These are phyloP conservation scores for Drosophila kurseongensis DNA, from an alignment of 1,140 invertebrate genomes.

Conservation along the genomic window DNA sequence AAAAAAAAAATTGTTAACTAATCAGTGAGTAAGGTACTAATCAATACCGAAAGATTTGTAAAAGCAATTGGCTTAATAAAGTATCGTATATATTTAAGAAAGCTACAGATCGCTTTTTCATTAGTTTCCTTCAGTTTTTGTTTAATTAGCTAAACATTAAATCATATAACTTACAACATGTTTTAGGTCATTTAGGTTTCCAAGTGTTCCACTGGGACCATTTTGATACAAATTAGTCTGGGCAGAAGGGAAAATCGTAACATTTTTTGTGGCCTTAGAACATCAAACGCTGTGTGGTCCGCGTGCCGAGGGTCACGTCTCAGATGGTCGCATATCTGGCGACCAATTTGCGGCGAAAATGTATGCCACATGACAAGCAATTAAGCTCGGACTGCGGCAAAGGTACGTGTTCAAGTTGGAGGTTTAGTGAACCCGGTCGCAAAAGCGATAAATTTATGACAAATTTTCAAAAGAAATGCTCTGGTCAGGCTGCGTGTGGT, in stretches of 20 bases:
- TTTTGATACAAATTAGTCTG: background rate
- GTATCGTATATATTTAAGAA: too few relatives aligned
- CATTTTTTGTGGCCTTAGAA: conserved; percentile 35
- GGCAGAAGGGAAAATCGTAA: background rate
- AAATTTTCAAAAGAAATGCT: conserved; percentile 79
- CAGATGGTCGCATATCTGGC: conserved; percentile 55
- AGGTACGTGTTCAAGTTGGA: conserved; percentile 46
- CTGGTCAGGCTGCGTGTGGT: conserved; percentile 68
- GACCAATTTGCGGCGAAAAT: conserved; percentile 70
- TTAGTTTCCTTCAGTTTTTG: too few relatives aligned
- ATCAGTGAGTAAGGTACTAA: too few relatives aligned
- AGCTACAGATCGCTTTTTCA: too few relatives aligned
- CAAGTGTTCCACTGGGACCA: background rate
- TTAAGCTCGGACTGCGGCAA: conserved; percentile 58
- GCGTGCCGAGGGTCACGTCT: conserved; percentile 39
- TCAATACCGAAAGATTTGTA: too few relatives aligned
- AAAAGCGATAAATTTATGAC: conserved; percentile 82
- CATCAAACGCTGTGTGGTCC: conserved; percentile 61
- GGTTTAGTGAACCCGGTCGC: conserved; percentile 74
- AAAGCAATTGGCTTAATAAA: too few relatives aligned
- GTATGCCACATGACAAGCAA: conserved; percentile 81
- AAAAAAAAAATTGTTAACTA: too few relatives aligned
- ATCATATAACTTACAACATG: too few relatives aligned
- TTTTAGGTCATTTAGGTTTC: background rate
- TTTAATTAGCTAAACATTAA: too few relatives aligned